Evolutionary conservation across 1,140 invertebrate genomes (phyloP).

Genomic region (Caenorhabditis latens): DNA sequence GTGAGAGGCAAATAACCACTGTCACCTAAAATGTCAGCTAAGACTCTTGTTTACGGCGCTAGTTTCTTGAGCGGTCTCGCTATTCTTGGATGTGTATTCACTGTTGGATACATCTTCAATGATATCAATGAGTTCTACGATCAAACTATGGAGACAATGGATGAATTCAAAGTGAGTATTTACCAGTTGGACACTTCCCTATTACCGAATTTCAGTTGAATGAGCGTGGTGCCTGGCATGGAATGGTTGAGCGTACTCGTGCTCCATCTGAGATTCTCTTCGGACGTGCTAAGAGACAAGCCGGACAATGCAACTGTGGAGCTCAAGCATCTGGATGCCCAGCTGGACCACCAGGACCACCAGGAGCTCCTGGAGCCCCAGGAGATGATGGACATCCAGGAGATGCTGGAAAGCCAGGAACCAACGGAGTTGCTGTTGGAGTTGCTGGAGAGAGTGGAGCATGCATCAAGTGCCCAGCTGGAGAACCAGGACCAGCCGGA

Average conservation of each 20-base stretch:
- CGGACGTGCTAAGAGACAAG: conserved; percentile 58
- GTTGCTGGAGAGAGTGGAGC: conserved; percentile 9
- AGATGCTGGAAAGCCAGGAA: conserved; percentile 48
- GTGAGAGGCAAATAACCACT: not conserved
- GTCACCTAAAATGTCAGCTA: conserved; percentile 19
- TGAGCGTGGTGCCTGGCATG: conserved; percentile 54
- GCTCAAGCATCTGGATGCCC: conserved; percentile 49
- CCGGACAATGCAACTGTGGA: conserved; percentile 56
- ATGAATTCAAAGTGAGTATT: not conserved
- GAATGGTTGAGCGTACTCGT: conserved; percentile 53
- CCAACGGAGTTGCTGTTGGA: conserved; percentile 19
- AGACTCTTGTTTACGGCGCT: conserved; percentile 61
- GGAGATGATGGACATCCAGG: conserved; percentile 59
- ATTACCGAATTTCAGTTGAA: conserved; percentile 18
- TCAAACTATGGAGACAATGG: conserved; percentile 52
- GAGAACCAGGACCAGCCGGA: conserved; percentile 63
- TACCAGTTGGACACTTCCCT: not conserved
- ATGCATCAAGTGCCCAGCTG: conserved; percentile 63
- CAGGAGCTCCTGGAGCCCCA: conserved; percentile 70
- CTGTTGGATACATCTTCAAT: conserved; percentile 53
- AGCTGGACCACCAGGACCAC: conserved; percentile 74
- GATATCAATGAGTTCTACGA: conserved; percentile 63
- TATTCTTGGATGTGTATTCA: conserved; percentile 49
- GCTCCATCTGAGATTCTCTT: conserved; percentile 1
- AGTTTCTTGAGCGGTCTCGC: conserved; percentile 45